phyloP scores from a whole-genome alignment of 2,888 invertebrate species.

The Phorcus lineatus region DNA sequence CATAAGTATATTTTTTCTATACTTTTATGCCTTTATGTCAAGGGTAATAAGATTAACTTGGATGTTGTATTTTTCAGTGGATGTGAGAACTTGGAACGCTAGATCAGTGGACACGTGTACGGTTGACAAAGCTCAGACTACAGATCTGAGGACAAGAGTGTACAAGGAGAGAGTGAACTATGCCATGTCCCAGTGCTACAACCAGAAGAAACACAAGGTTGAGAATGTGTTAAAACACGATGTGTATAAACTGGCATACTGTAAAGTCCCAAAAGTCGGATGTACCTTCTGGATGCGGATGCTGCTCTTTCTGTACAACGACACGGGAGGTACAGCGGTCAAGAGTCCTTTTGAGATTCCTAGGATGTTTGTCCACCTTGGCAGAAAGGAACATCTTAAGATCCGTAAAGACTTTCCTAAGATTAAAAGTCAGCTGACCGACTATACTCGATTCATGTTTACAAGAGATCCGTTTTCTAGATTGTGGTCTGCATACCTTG shows the following conservation, averaged over 20 bases:
- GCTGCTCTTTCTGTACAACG: slow-evolving; percentile 36
- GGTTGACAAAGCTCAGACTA: too few relatives aligned
- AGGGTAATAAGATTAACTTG: too few relatives aligned
- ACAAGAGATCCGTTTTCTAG: slow-evolving; percentile 38
- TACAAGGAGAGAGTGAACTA: too few relatives aligned
- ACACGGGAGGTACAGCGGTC: slow-evolving; percentile 19
- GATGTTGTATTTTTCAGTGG: too few relatives aligned
- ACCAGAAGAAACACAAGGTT: background rate
- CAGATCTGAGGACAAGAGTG: too few relatives aligned
- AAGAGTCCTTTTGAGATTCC: slow-evolving; percentile 37
- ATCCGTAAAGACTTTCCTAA: background rate
- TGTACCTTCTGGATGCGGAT: slow-evolving; percentile 44
- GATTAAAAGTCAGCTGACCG: background rate
- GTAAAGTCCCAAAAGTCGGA: slow-evolving; percentile 29
- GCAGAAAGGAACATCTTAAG: background rate
- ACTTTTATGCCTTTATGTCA: too few relatives aligned
- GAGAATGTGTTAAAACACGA: background rate
- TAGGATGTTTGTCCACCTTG: slow-evolving; percentile 16
- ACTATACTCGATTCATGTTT: slow-evolving; percentile 30
- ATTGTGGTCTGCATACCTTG: slow-evolving; percentile 41
- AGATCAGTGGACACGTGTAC: too few relatives aligned
- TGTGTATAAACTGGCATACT: background rate
- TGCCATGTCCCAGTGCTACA: too few relatives aligned
- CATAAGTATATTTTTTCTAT: too few relatives aligned
- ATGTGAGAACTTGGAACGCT: too few relatives aligned